These are phyloP conservation scores for Zapornia atra DNA, from an alignment of 2,113 vertebrate species.

Conservation along the genomic window DNA sequence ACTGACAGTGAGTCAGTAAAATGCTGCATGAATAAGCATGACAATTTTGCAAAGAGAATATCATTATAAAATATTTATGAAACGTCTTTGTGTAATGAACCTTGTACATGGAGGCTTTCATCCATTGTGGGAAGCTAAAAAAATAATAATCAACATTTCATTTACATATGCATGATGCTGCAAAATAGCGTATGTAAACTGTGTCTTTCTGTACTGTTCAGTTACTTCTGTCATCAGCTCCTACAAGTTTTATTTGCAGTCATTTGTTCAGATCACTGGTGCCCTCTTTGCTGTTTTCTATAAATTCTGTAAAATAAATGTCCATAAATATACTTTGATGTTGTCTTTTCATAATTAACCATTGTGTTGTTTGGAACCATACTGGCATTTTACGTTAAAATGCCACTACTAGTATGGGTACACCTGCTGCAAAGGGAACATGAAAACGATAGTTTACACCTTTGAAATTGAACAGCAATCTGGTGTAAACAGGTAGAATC, in stretches of 20 bases:
- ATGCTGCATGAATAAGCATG: conserved; percentile 77
- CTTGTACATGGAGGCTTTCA: conserved; percentile 93
- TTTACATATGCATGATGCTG: conserved; percentile 90
- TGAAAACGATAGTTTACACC: conserved; percentile 73
- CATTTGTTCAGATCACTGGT: conserved; percentile 72
- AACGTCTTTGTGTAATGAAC: conserved; percentile 86
- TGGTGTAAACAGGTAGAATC: conserved; percentile 74
- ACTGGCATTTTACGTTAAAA: conserved; percentile 85
- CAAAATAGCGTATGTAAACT: conserved; percentile 78
- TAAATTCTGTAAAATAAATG: conserved; percentile 79
- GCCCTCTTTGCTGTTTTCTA: conserved; percentile 70
- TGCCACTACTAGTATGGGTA: conserved; percentile 78
- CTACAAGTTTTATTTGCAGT: conserved; percentile 75
- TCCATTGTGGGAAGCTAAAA: conserved; percentile 88
- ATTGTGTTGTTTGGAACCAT: conserved; percentile 78
- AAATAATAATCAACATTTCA: conserved; percentile 88
- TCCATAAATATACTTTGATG: conserved; percentile 77
- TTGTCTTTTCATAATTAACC: conserved; percentile 85
- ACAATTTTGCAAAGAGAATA: conserved; percentile 82
- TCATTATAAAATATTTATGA: conserved; percentile 95
- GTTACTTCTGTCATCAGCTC: conserved; percentile 75
- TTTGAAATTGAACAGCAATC: conserved; percentile 47
- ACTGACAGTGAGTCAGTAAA: conserved; percentile 83
- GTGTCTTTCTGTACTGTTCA: conserved; percentile 75
- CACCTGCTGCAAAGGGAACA: conserved; percentile 77